Percentiles rank a stretch among this genome's conserved stretches.
Conservation (phyloP, 2,888 invertebrate species). For the Branchinecta sandiegonensis region DNA sequence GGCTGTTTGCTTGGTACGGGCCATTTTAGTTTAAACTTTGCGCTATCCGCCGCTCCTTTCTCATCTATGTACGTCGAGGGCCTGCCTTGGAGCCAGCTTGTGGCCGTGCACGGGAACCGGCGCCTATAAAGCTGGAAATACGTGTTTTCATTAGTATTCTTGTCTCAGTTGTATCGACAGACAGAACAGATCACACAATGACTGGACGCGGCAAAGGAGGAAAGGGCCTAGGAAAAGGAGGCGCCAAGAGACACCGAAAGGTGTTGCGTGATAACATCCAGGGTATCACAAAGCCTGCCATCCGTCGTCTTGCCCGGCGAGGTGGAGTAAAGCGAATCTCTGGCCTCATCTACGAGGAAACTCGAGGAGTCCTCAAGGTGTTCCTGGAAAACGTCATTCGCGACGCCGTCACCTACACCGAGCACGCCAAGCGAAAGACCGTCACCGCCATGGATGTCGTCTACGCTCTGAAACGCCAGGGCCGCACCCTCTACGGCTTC, state of each 20-base stretch:
- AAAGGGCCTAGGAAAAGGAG: constrained; percentile 62
- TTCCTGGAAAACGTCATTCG: constrained; percentile 70
- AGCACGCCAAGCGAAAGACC: constrained; percentile 73
- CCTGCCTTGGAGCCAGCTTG: too few relatives aligned
- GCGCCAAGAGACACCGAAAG: constrained; percentile 68
- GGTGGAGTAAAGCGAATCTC: constrained; percentile 50
- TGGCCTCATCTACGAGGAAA: constrained; percentile 63
- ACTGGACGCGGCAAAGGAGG: constrained; percentile 44
- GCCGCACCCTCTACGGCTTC: constrained; percentile 64
- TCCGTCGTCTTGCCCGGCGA: constrained; percentile 49
- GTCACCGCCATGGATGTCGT: constrained; percentile 82
- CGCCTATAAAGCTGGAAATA: too few relatives aligned
- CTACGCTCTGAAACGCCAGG: constrained; percentile 68
- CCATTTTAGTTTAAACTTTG: constrained; percentile 46
- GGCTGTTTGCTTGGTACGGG: constrained; percentile 94
- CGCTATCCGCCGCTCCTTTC: too few relatives aligned
- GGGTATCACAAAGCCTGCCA: constrained; percentile 61
- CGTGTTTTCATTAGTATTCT: too few relatives aligned
- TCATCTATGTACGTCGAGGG: too few relatives aligned
- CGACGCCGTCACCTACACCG: constrained; percentile 69
- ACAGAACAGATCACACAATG: too few relatives aligned
- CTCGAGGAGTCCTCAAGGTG: constrained; percentile 58
- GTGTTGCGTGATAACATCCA: constrained; percentile 63
- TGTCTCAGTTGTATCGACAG: too few relatives aligned
- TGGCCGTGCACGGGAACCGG: too few relatives aligned